Evolutionary conservation across 2,797 vertebrate species (phyloP), one percentile per base, ranked within the genome.

Genomic region (Antennarius maculatus): DNA sequence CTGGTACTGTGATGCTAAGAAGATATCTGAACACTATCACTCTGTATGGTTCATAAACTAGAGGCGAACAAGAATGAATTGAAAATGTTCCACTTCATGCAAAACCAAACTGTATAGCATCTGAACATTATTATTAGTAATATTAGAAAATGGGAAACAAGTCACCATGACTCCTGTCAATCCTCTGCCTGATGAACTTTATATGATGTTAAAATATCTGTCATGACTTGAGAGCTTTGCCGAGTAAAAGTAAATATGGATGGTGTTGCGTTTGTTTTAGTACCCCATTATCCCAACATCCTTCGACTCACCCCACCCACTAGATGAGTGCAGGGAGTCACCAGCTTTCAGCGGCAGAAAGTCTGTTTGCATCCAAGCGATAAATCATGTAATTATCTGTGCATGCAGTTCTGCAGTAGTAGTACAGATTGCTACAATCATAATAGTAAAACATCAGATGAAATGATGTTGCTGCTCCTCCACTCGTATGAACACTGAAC

Each of bases 191-290:
- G 42, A 43, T 34, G 6, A 39, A 47, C 31, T 34, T 8, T 34
- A 23, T 2, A 63, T 2, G 37, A 57, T 8, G 59, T 55, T 3
- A 27, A 15, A 48, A 49, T 18, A 15, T 42, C 11, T 54, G 41
- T 2, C 23, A 14, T 54, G 13, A 39, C 54, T 54, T 58, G n/a
- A 12, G 39, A 54, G 10, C 62, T 58, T 59, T 63, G 54, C 66
- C 59, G 56, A 39, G 17, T 31, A 47, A 74, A 45, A 72, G 60
- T 72, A 84, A 86, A 84, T 61, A 86, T 49, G 59, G 62, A 29
- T 2, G 5, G 77, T 71, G 73, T 68, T 75, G 66, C 81, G 65
- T 81, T 81, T 82, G 74, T 58, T 71, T 67, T 74, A 61, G 52
- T 34, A 14, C 57, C 39, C 78, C 83, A 86, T 89, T 82, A 85